These are phyloP conservation scores for Aptenodytes forsteri DNA, from an alignment of 2,113 vertebrate genomes.

Conservation along the genomic window DNA sequence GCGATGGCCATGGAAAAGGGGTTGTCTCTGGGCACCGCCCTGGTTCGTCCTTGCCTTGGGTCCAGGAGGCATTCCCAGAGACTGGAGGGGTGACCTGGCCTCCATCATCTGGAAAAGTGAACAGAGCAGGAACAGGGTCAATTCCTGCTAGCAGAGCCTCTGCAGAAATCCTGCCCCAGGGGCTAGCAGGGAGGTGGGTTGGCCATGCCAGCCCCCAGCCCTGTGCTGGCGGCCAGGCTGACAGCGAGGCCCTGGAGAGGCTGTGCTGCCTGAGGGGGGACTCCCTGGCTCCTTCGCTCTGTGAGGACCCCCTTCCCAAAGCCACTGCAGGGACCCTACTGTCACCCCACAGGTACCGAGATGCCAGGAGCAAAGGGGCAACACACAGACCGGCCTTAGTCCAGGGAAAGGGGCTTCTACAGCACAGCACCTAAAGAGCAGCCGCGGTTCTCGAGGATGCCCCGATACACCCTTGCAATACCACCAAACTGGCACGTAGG, in stretches of 20 bases:
- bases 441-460: accelerated
- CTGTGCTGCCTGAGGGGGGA: background rate
- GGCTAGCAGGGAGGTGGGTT: accelerated
- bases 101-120: background rate
- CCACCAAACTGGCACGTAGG: background rate
- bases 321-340: background rate
- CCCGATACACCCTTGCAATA: background rate
- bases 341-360: background rate
- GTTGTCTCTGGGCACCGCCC: background rate
- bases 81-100: background rate
- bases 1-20: background rate
- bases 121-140: background rate
- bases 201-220: background rate
- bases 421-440: background rate
- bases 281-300: background rate
- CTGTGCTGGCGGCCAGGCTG: background rate
- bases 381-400: background rate
- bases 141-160: background rate
- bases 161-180: background rate
- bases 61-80: background rate
- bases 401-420: background rate
- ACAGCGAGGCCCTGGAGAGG: accelerated
- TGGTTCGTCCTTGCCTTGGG: background rate
- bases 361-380: background rate
- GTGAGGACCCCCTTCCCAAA: background rate